A percentile compares a stretch with the other conserved stretches of the same genome.
Evolutionary conservation across 2,113 vertebrate species (phyloP).

Genomic region (Alligator sinensis): DNA sequence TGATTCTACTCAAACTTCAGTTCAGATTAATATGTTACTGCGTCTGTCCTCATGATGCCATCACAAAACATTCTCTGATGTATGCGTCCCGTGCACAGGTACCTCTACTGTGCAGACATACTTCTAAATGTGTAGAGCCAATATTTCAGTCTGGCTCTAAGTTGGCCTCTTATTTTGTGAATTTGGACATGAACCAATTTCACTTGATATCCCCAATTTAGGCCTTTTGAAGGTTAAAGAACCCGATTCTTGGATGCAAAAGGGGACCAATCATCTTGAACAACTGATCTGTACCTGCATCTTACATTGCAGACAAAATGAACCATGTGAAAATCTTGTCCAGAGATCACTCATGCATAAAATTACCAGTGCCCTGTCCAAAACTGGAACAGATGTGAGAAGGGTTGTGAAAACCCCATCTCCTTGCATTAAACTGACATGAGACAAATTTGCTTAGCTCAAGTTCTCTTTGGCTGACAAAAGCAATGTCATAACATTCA

Average conservation of each 20-base stretch:
- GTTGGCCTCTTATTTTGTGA: background rate
- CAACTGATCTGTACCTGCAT: background rate
- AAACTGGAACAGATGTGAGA: background rate
- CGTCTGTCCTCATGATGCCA: background rate
- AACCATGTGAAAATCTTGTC: background rate
- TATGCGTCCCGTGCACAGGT: background rate
- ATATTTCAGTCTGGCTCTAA: background rate
- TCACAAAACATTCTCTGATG: background rate
- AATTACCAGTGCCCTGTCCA: background rate
- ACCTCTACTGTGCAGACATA: fast-evolving
- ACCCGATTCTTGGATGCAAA: background rate
- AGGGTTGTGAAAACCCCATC: background rate
- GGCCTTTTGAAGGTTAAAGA: background rate
- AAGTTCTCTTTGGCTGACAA: background rate
- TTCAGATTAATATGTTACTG: background rate
- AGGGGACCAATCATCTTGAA: background rate
- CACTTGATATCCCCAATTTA: background rate
- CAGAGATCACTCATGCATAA: background rate
- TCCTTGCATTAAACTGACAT: constrained; percentile 18
- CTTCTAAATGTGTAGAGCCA: fast-evolving
- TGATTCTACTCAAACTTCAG: background rate
- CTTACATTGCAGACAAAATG: background rate
- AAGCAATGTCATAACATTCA: constrained; percentile 29
- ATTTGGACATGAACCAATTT: background rate
- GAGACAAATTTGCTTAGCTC: background rate